Evolutionary conservation across 2,113 vertebrate species (phyloP).

Genomic region (Lucifuga dentata): DNA sequence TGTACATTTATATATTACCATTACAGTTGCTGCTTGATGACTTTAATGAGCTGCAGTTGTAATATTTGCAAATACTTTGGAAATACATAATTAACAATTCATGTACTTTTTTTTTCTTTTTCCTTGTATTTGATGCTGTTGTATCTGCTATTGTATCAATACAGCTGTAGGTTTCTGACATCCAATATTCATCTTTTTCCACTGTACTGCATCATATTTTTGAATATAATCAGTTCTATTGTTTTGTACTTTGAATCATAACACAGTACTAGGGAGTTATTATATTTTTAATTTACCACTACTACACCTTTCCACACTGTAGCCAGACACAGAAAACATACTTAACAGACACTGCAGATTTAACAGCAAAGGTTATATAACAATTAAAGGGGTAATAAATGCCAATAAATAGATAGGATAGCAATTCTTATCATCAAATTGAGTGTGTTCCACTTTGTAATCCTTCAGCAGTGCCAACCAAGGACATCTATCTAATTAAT

Average conservation of each 20-base stretch:
- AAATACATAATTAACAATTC: too few species aligned
- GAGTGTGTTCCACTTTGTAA: constrained; percentile 16
- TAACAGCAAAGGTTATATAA: constrained; percentile 13
- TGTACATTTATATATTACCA: too few species aligned
- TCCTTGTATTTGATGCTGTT: too few species aligned
- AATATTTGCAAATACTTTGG: too few species aligned
- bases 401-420: too few species aligned
- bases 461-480: constrained; percentile 7
- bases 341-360: constrained; percentile 5
- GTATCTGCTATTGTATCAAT: too few species aligned
- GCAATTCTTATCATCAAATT: constrained; percentile 20
- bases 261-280: too few species aligned
- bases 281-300: not conserved
- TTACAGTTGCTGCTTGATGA: too few species aligned
- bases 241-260: not conserved
- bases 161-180: too few species aligned
- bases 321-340: not conserved
- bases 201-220: not conserved
- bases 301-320: not conserved
- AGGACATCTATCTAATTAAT: constrained; percentile 16
- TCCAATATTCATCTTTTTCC: not conserved
- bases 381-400: constrained; percentile 30
- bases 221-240: not conserved
- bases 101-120: too few species aligned
- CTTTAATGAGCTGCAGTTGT: too few species aligned